Conservation (phyloP, 2,797 vertebrate species). For the Spinus pinus region DNA sequence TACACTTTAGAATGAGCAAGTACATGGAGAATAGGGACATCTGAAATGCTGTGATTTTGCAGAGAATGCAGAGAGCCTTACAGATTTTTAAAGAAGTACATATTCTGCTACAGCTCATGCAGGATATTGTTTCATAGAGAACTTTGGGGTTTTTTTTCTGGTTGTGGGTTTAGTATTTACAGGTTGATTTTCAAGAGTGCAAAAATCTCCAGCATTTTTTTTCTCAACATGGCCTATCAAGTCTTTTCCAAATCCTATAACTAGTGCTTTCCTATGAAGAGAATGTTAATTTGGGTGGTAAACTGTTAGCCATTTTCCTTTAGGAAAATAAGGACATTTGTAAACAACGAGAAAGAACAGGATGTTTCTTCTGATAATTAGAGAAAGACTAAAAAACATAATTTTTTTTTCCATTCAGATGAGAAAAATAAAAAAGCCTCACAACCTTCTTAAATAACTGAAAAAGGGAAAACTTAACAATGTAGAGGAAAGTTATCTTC, state of each 20-base stretch:
- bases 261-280: background rate
- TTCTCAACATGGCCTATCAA: background rate
- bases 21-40: background rate
- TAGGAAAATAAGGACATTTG: background rate
- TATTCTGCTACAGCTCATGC: background rate
- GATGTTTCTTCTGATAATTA: background rate
- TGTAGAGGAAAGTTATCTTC: background rate
- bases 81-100: background rate
- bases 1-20: background rate
- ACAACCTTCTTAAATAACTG: background rate
- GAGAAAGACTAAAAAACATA: background rate
- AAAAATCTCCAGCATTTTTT: background rate
- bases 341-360: background rate
- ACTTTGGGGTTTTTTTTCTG: fast-evolving
- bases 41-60: background rate
- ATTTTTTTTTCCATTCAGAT: background rate
- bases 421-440: background rate
- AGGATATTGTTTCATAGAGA: background rate
- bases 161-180: background rate
- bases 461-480: background rate
- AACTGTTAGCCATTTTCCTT: background rate
- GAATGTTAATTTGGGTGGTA: background rate
- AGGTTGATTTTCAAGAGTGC: background rate
- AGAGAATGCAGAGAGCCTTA: background rate
- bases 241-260: background rate